Percentiles rank a stretch among this genome's conserved stretches.
phyloP scores from a whole-genome alignment of 2,797 vertebrate species.

The Sciurus carolinensis region DNA sequence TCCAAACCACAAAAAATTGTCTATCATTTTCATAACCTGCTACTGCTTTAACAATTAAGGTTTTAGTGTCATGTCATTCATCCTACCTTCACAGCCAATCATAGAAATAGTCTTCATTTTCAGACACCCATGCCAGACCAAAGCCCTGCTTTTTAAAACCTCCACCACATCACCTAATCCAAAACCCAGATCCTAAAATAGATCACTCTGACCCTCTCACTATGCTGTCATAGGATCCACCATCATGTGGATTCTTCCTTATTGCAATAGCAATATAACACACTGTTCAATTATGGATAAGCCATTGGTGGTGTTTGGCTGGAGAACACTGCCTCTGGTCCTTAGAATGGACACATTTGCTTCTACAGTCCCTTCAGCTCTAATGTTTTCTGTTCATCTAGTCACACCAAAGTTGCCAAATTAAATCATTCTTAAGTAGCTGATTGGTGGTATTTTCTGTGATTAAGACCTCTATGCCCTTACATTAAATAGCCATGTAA shows the following conservation, averaged over 20 bases:
- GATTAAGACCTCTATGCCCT: neutral
- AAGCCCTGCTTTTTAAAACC: neutral
- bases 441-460: neutral
- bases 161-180: neutral
- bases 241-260: neutral
- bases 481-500: neutral
- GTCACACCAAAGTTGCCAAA: neutral
- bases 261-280: neutral
- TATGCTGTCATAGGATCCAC: neutral
- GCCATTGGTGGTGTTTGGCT: neutral
- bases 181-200: neutral
- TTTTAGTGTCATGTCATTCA: neutral
- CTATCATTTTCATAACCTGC: neutral
- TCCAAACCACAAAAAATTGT: neutral
- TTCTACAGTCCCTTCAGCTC: neutral
- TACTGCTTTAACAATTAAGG: neutral
- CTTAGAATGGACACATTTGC: neutral
- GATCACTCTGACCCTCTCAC: neutral
- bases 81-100: neutral
- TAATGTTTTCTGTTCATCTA: neutral
- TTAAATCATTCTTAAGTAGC: neutral
- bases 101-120: neutral
- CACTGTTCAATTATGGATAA: neutral
- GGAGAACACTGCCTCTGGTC: neutral
- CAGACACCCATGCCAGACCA: neutral